Evolutionary conservation across 1,140 invertebrate genomes (phyloP).

Genomic region (Geopemphigus sp.): DNA sequence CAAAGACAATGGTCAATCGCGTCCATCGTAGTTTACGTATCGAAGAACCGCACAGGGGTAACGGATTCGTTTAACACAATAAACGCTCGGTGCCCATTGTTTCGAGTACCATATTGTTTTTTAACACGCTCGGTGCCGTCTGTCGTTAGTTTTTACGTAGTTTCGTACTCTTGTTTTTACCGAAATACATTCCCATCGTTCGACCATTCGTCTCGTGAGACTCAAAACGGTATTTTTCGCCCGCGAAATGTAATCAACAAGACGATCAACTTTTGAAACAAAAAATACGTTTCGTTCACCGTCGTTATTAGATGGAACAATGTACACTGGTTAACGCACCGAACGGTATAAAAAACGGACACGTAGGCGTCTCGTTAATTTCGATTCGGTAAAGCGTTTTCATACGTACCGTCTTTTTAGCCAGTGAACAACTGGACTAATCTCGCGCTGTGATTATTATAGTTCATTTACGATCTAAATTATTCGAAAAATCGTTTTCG

Average conservation of each 20-base stretch:
- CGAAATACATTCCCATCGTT: background rate
- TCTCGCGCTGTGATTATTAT: too few species aligned
- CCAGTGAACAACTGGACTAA: too few species aligned
- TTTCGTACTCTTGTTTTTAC: background rate
- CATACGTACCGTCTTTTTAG: too few species aligned
- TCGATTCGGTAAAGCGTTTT: background rate
- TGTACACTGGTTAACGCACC: background rate
- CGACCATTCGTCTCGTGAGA: background rate
- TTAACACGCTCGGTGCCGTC: background rate
- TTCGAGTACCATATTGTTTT: conserved; percentile 3
- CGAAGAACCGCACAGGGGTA: background rate
- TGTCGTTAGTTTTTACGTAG: background rate
- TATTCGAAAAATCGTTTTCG: too few species aligned
- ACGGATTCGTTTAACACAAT: conserved; percentile 5
- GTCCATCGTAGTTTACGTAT: background rate
- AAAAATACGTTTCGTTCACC: background rate
- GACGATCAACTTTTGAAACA: background rate
- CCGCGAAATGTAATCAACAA: background rate
- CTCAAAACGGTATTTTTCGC: background rate
- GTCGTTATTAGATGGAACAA: background rate
- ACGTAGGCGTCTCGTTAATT: background rate
- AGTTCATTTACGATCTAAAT: too few species aligned
- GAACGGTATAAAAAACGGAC: background rate
- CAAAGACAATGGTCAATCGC: conserved; percentile 36
- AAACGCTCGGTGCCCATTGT: background rate